Conservation (phyloP, 2,113 vertebrate genomes). For the Meriones unguiculatus region DNA sequence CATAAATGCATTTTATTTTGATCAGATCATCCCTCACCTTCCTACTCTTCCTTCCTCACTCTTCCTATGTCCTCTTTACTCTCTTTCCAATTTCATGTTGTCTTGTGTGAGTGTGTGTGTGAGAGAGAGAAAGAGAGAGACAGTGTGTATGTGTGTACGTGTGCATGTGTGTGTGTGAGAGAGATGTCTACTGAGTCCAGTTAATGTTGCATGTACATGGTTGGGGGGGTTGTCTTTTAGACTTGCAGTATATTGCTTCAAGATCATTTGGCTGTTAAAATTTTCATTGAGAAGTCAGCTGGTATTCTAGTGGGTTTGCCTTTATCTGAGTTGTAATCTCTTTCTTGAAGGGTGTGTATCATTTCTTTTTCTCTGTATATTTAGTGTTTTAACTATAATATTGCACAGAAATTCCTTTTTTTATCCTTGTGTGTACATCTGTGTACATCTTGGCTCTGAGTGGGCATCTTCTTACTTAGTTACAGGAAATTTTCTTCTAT, state of each 20-base stretch:
- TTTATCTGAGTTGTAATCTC: neutral
- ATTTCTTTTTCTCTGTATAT: neutral
- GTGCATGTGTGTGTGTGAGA: neutral
- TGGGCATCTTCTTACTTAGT: neutral
- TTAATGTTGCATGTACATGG: neutral
- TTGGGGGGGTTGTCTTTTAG: neutral
- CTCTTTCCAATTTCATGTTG: neutral
- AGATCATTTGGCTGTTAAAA: neutral
- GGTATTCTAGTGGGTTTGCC: neutral
- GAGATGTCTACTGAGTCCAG: neutral
- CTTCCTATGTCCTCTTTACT: neutral
- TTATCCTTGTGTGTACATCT: neutral
- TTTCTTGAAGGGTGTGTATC: neutral
- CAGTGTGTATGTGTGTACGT: neutral
- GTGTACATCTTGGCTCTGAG: neutral
- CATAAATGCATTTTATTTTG: neutral
- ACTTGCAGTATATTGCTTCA: neutral
- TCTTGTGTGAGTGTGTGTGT: neutral
- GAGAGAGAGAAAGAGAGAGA: neutral
- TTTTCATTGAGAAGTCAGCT: neutral
- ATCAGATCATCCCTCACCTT: neutral
- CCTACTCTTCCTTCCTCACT: neutral
- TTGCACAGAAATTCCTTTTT: neutral
- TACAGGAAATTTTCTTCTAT: neutral
- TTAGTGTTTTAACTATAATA: neutral